Evolutionary conservation across 2,888 invertebrate species (phyloP).

Genomic region (Lacanobia wlatinum): DNA sequence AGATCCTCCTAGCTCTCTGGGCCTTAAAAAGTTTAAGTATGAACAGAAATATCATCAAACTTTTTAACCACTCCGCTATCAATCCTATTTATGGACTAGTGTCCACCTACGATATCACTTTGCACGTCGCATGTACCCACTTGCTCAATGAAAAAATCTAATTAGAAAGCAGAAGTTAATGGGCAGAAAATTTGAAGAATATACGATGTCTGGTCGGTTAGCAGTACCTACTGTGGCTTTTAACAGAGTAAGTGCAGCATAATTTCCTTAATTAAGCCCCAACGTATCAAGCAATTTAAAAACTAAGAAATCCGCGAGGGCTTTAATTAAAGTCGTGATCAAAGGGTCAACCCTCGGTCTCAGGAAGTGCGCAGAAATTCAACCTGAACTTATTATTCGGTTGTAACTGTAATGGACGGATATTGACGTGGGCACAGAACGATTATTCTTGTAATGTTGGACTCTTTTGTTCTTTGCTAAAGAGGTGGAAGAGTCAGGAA

Average conservation of each 20-base stretch:
- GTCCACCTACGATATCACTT: neutral
- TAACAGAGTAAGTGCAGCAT: slow-evolving; percentile 62
- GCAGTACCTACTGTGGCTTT: slow-evolving; percentile 32
- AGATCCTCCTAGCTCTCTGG: neutral
- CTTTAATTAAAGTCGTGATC: slow-evolving; percentile 76
- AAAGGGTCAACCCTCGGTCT: slow-evolving; percentile 62
- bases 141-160: neutral
- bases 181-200: slow-evolving; percentile 3
- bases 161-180: slow-evolving; percentile 10
- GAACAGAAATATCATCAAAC: neutral
- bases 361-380: slow-evolving; percentile 52
- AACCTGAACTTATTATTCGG: slow-evolving; percentile 41
- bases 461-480: slow-evolving; percentile 2
- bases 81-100: neutral
- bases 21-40: neutral
- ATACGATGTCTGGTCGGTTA: slow-evolving; percentile 26
- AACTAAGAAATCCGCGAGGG: slow-evolving; percentile 73
- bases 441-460: slow-evolving; percentile 10
- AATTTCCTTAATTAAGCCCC: slow-evolving; percentile 74
- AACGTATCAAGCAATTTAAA: slow-evolving; percentile 74
- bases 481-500: neutral
- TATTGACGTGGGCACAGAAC: slow-evolving; percentile 15
- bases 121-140: neutral
- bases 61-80: neutral
- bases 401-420: slow-evolving; percentile 18